Conservation (phyloP, 1,140 invertebrate genomes). For the Ostrea edulis region DNA sequence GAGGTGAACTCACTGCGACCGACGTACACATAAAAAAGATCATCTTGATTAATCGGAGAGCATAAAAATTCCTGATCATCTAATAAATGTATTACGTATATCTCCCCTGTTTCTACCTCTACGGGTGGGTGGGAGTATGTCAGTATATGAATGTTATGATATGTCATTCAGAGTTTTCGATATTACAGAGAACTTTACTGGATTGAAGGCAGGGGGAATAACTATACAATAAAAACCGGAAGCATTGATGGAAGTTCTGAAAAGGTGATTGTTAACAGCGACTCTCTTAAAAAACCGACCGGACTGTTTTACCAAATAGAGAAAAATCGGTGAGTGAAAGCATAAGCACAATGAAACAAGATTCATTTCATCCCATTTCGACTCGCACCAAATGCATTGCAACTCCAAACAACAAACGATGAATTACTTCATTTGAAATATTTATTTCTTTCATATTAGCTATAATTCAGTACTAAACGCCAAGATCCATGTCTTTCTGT, state of each 20-base stretch:
- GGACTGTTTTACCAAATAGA: constrained; percentile 32
- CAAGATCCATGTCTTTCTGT: not conserved
- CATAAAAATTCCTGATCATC: not conserved
- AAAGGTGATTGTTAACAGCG: constrained; percentile 7
- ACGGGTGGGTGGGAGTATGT: not conserved
- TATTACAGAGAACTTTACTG: constrained; percentile 46
- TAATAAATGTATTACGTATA: not conserved
- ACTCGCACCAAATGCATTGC: too few species aligned
- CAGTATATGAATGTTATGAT: not conserved
- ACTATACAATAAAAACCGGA: constrained; percentile 28
- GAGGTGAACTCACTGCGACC: too few species aligned
- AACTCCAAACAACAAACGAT: too few species aligned
- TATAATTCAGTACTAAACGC: not conserved
- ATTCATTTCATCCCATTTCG: too few species aligned
- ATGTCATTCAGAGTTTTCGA: not conserved
- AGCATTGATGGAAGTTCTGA: constrained; percentile 12
- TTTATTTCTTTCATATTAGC: not conserved
- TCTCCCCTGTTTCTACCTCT: not conserved
- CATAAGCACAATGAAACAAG: too few species aligned
- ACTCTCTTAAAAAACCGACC: not conserved
- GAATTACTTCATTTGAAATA: too few species aligned
- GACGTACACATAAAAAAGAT: too few species aligned
- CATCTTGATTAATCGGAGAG: too few species aligned
- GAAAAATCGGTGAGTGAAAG: constrained; percentile 2
- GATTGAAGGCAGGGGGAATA: constrained; percentile 12